Percentiles rank a stretch among this genome's conserved stretches.
phyloP scores from a whole-genome alignment of 2,888 invertebrate species.

The Sericinus montela region DNA sequence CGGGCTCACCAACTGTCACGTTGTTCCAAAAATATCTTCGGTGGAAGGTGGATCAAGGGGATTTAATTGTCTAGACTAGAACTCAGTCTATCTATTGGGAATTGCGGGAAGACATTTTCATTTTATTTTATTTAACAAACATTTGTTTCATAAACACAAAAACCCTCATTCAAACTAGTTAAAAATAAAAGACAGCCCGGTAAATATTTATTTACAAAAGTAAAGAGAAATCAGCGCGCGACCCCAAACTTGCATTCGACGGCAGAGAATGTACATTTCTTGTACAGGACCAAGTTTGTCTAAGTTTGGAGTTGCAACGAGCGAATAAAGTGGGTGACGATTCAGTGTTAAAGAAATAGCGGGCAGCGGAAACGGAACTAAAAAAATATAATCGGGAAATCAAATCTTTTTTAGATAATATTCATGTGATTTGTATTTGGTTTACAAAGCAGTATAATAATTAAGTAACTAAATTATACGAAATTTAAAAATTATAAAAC shows the following conservation, averaged over 20 bases:
- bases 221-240: constrained; percentile 46
- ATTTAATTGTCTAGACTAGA: too few species aligned
- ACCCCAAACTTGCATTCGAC: constrained; percentile 51
- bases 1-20: too few species aligned
- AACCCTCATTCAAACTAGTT: not conserved
- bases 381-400: not conserved
- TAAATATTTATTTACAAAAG: constrained; percentile 43
- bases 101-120: too few species aligned
- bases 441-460: too few species aligned
- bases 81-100: too few species aligned
- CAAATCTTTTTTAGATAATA: too few species aligned
- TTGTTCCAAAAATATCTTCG: too few species aligned
- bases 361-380: not conserved
- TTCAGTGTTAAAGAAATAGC: constrained; percentile 4
- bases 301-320: constrained; percentile 48
- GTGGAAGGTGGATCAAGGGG: too few species aligned
- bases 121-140: too few species aligned
- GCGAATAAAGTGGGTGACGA: constrained; percentile 13
- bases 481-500: too few species aligned
- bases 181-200: constrained; percentile 26
- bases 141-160: not conserved
- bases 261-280: constrained; percentile 60
- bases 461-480: too few species aligned
- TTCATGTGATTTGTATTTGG: too few species aligned
- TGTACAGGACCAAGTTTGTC: constrained; percentile 52